phyloP scores from a whole-genome alignment of 2,888 invertebrate species.

The Dromius quadrimaculatus region DNA sequence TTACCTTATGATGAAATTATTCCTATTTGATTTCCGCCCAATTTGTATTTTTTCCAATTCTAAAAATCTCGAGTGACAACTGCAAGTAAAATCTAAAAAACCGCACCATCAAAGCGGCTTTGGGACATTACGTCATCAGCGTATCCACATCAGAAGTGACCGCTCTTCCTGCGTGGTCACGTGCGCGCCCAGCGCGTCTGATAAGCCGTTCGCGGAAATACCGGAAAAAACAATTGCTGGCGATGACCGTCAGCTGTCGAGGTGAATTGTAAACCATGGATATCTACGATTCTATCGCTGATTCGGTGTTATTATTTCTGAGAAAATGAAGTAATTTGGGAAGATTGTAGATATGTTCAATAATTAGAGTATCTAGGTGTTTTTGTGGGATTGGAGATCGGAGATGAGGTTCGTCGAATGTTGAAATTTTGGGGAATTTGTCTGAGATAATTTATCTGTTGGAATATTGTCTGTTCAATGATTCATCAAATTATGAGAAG shows the following conservation, averaged over 20 bases:
- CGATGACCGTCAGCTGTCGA: constrained; percentile 5
- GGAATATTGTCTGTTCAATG: too few species aligned
- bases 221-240: constrained; percentile 29
- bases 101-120: constrained; percentile 16
- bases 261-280: not conserved
- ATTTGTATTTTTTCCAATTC: not conserved
- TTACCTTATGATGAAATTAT: too few species aligned
- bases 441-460: not conserved
- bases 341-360: not conserved
- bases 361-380: constrained; percentile 4
- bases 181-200: constrained; percentile 16
- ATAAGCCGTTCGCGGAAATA: constrained; percentile 27
- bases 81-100: not conserved
- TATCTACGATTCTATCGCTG: not conserved
- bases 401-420: not conserved
- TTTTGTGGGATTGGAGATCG: not conserved
- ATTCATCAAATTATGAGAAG: not conserved
- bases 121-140: constrained; percentile 11
- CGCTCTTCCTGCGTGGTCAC: constrained; percentile 43
- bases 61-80: constrained; percentile 5
- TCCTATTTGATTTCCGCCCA: too few species aligned
- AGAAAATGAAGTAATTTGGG: not conserved
- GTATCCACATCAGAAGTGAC: constrained; percentile 46
- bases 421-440: not conserved
- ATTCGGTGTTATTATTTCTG: not conserved